Percentiles rank a stretch among this genome's conserved stretches.
Conservation (phyloP, 2,888 invertebrate species). For the Deilephila porcellus region DNA sequence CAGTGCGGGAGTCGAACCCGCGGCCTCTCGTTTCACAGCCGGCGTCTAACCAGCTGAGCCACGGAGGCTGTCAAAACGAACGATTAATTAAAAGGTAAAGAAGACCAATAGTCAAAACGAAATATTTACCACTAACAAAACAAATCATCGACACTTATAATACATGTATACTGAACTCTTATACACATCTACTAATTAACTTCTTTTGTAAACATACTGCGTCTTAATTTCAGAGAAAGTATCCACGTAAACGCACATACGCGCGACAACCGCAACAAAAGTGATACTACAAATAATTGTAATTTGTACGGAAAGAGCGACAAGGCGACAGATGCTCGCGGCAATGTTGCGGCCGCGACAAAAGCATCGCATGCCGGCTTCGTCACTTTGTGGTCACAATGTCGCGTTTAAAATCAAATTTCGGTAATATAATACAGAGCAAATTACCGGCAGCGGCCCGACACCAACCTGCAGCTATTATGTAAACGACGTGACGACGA, state of each 20-base stretch:
- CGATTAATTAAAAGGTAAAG: no score
- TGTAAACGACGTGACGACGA: slow-evolving; percentile 58
- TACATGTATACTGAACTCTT: no score
- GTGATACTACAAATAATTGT: slow-evolving; percentile 74
- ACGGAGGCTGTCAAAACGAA: no score
- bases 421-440: slow-evolving; percentile 62
- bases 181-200: background rate
- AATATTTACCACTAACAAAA: background rate
- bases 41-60: no score
- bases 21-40: no score
- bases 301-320: slow-evolving; percentile 77
- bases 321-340: slow-evolving; percentile 82
- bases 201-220: background rate
- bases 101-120: no score
- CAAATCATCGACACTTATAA: background rate
- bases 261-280: slow-evolving; percentile 68
- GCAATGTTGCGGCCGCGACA: slow-evolving; percentile 74
- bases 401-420: slow-evolving; percentile 81
- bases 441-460: slow-evolving; percentile 60
- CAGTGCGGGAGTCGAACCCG: no score
- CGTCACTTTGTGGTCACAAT: slow-evolving; percentile 79
- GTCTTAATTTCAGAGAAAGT: slow-evolving; percentile 54
- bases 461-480: slow-evolving; percentile 58
- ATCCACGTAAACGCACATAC: slow-evolving; percentile 61
- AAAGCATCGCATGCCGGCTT: slow-evolving; percentile 68